Evolutionary conservation across 2,888 invertebrate genomes (phyloP), one percentile per base, ranked within the genome.

Genomic region (Drosophila demipolita): DNA sequence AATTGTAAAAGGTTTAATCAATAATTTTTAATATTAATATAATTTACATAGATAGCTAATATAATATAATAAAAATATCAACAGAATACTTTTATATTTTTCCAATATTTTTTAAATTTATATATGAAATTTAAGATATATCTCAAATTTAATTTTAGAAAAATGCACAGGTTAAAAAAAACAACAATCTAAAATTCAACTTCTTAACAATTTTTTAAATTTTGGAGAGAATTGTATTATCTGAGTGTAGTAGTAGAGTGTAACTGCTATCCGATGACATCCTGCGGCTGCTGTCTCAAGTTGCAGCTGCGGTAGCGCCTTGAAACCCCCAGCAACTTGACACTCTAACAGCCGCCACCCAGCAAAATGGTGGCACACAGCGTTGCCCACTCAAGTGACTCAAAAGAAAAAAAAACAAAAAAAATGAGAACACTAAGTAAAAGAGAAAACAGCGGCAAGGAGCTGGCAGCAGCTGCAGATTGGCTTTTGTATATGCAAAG

Each of bases 281-380:
- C 79, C 85, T 86, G 80, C 78, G 85, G 85, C 87, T 75, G 59
- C 73, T 73, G 81, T 81, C 85, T 81, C 72, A 81, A 85, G 83
- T 77, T 78, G 66, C 68, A 69, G 71, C 65, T 66, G 73, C 60
- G 62, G 73, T 68, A 72, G 64, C 62, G 71, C 55, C 75, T 75
- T 75, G 55, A 77, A 73, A 73, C 65, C 68, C 65, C 63, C 66
- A 52, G 73, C 83, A 81, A 81, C 83, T 83, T 82, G 87, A 82
- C 87, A 86, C 77, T 64, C 69, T 64, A 80, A 75, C 78, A 80
- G 33, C 35, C 48, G 38, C 58, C 57, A 8, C 48, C 54, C 49
- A 58, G 48, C 64, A 59, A 42, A 38, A 63, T 65, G 50, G 36
- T 57, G 53, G 42, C 57, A 50, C 66, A 50, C 29, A 29, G 59